Percentiles rank a stretch among this genome's conserved stretches.
Conservation (phyloP, 2,888 invertebrate genomes). For the Heteropelma amictum region DNA sequence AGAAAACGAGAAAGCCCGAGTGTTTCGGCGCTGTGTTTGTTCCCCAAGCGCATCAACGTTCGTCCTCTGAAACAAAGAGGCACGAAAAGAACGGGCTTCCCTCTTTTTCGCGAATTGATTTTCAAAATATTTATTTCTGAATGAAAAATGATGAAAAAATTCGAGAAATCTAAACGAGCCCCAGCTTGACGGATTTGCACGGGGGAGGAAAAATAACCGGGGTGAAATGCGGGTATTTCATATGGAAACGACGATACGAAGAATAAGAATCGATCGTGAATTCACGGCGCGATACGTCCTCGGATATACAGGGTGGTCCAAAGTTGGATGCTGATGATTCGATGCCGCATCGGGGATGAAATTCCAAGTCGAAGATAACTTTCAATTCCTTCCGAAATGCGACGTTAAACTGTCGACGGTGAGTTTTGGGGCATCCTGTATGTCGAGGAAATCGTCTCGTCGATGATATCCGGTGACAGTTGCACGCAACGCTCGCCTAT, state of each 20-base stretch:
- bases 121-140: too few relatives aligned
- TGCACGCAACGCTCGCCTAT: slow-evolving; percentile 31
- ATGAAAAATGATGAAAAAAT: too few relatives aligned
- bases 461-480: slow-evolving; percentile 50
- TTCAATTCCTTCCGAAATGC: too few relatives aligned
- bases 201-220: not conserved
- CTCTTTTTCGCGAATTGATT: too few relatives aligned
- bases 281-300: not conserved
- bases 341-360: too few relatives aligned
- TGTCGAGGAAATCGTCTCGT: slow-evolving; percentile 42
- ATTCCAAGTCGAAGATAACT: too few relatives aligned
- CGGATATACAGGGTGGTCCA: too few relatives aligned
- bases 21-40: slow-evolving; percentile 13
- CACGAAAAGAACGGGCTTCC: not conserved
- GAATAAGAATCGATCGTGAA: slow-evolving; percentile 12
- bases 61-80: not conserved
- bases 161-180: not conserved
- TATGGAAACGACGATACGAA: slow-evolving; percentile 1
- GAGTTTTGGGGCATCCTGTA: too few relatives aligned
- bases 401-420: too few relatives aligned
- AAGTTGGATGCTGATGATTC: too few relatives aligned
- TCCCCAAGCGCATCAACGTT: not conserved
- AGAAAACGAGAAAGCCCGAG: slow-evolving; percentile 19
- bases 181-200: not conserved
- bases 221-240: not conserved